phyloP scores from a whole-genome alignment of 2,888 invertebrate genomes.

The Steinernema carpocapsae region DNA sequence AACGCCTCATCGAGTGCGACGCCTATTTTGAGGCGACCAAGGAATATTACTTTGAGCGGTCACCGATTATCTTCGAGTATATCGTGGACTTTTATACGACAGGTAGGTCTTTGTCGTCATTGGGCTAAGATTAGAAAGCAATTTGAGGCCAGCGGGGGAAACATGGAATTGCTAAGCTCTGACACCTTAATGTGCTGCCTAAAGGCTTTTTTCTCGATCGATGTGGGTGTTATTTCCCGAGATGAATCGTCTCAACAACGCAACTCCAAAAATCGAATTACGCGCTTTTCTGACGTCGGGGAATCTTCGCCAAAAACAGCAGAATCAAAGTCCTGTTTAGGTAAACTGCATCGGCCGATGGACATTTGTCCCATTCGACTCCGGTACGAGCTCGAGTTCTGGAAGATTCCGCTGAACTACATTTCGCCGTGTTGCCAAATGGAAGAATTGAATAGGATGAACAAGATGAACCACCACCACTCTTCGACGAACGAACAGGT shows the following conservation, averaged over 20 bases:
- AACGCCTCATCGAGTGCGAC: slow-evolving; percentile 64
- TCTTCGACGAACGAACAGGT: slow-evolving; percentile 10
- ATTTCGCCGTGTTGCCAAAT: slow-evolving; percentile 56
- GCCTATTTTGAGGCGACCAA: slow-evolving; percentile 61
- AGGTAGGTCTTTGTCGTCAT: slow-evolving; percentile 41
- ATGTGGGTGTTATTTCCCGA: no score
- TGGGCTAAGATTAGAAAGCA: slow-evolving; percentile 29
- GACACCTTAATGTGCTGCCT: no score
- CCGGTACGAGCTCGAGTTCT: slow-evolving; percentile 64
- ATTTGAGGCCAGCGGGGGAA: no score
- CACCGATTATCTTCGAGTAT: slow-evolving; percentile 64
- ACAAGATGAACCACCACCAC: not conserved
- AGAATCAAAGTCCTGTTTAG: no score
- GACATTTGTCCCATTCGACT: slow-evolving; percentile 66
- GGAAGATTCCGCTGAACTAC: slow-evolving; percentile 58
- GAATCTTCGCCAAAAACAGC: no score
- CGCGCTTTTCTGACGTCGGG: no score
- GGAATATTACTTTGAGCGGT: slow-evolving; percentile 66
- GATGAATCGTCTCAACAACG: not conserved
- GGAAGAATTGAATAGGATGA: slow-evolving; percentile 42
- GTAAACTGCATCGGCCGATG: slow-evolving; percentile 65
- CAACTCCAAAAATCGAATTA: no score
- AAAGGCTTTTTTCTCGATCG: no score
- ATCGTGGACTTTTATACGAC: slow-evolving; percentile 63
- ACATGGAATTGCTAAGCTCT: no score